Conservation (phyloP, 1,140 invertebrate genomes). For the Elymnias hypermnestra region DNA sequence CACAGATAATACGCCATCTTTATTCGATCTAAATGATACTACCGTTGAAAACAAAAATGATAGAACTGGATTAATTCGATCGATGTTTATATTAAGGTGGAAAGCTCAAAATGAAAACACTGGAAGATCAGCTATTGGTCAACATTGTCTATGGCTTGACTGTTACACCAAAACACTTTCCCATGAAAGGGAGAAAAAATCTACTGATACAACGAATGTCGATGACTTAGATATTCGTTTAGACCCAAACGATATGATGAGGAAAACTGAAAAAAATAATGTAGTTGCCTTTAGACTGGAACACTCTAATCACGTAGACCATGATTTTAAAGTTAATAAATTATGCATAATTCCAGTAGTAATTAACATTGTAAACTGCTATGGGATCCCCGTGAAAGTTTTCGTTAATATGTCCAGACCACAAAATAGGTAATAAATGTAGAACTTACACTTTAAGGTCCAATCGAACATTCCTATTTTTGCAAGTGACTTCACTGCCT, state of each 20-base stretch:
- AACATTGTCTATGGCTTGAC: constrained; percentile 72
- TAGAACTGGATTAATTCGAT: constrained; percentile 53
- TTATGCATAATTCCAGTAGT: constrained; percentile 76
- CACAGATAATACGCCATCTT: constrained; percentile 41
- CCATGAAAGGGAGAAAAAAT: constrained; percentile 27
- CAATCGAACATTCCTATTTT: not conserved
- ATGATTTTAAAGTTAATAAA: constrained; percentile 72
- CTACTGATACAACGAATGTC: constrained; percentile 18
- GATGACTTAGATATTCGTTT: constrained; percentile 42
- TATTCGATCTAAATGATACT: constrained; percentile 33
- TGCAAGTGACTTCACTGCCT: no score
- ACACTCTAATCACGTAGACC: constrained; percentile 68
- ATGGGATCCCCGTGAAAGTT: constrained; percentile 56
- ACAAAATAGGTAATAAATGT: constrained; percentile 42
- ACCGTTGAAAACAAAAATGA: constrained; percentile 20
- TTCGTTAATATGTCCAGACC: constrained; percentile 66
- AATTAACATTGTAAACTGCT: constrained; percentile 74
- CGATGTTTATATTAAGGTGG: constrained; percentile 76
- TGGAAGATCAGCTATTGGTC: constrained; percentile 64
- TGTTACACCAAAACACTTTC: constrained; percentile 55
- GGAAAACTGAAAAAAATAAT: constrained; percentile 54
- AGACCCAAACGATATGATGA: constrained; percentile 33
- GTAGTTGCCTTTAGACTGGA: constrained; percentile 73
- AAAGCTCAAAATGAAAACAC: constrained; percentile 61
- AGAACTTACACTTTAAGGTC: not conserved